A percentile compares a stretch with the other conserved stretches of the same genome.
Evolutionary conservation across 1,140 invertebrate species (phyloP).

Genomic region (Tetramorium alpestre): DNA sequence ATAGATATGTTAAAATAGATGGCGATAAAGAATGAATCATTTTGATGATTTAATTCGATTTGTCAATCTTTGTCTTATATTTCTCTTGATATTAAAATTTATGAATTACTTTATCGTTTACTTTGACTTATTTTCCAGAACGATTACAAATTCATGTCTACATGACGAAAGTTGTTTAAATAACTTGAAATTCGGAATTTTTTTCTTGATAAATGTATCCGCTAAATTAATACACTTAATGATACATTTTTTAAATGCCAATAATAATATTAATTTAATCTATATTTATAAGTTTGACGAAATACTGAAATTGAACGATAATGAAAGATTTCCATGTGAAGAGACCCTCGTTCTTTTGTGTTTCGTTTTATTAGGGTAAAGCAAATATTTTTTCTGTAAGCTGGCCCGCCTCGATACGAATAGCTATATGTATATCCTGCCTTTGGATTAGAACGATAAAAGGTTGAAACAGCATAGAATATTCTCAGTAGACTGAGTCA

Average conservation of each 20-base stretch:
- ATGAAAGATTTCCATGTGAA: not conserved
- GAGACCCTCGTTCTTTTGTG: not conserved
- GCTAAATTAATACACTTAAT: not conserved
- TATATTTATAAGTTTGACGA: not conserved
- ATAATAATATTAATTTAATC: not conserved
- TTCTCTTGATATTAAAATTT: not conserved
- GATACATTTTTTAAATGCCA: not conserved
- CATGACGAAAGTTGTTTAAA: not conserved
- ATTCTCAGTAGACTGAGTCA: not conserved
- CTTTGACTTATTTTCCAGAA: not conserved
- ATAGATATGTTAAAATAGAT: not conserved
- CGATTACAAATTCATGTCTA: not conserved
- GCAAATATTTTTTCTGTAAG: slow-evolving; percentile 23
- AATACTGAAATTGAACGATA: not conserved
- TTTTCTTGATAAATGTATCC: not conserved
- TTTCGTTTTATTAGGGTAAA: not conserved
- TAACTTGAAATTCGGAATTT: not conserved
- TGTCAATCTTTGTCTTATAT: not conserved
- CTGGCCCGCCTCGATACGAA: not conserved
- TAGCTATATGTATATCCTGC: not conserved
- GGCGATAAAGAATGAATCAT: not conserved
- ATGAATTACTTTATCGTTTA: not conserved
- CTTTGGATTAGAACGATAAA: not conserved
- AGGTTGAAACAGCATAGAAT: slow-evolving; percentile 17
- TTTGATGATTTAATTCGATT: not conserved